These are phyloP conservation scores for Dryas iulia DNA, from an alignment of 1,140 invertebrate genomes.

Conservation along the genomic window DNA sequence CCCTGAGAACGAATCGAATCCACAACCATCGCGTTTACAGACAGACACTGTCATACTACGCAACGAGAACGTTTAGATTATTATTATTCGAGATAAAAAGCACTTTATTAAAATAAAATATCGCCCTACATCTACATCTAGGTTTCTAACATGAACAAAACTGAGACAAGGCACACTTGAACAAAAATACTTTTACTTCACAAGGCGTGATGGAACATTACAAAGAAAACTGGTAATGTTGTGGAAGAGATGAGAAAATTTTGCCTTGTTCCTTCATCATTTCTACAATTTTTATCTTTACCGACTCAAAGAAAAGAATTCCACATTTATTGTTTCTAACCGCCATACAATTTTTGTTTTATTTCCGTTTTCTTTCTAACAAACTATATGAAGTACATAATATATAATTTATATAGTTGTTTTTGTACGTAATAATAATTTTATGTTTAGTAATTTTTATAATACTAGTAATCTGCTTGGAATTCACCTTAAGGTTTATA, in stretches of 20 bases:
- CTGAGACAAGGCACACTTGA: neutral
- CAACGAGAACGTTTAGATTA: too few species aligned
- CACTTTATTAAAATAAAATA: neutral
- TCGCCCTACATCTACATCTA: neutral
- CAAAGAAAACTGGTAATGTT: slow-evolving; percentile 23
- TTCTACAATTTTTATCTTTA: slow-evolving; percentile 16
- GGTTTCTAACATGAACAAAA: neutral
- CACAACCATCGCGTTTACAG: too few species aligned
- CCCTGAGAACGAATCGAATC: too few species aligned
- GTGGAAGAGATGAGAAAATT: slow-evolving; percentile 20
- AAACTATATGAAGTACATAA: neutral
- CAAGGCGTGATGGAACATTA: slow-evolving; percentile 13
- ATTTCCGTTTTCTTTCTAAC: neutral
- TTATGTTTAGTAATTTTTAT: too few species aligned
- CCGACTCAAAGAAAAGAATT: neutral
- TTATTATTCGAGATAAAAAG: neutral
- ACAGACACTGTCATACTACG: too few species aligned
- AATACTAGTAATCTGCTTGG: too few species aligned
- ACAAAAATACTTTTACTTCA: slow-evolving; percentile 14
- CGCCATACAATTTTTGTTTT: neutral
- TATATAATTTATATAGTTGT: neutral
- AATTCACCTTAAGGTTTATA: too few species aligned
- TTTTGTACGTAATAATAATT: too few species aligned
- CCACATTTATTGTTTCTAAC: neutral
- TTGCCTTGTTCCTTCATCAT: slow-evolving; percentile 10